phyloP scores from a whole-genome alignment of 2,797 vertebrate species.

The Gymnothorax reevesii region DNA sequence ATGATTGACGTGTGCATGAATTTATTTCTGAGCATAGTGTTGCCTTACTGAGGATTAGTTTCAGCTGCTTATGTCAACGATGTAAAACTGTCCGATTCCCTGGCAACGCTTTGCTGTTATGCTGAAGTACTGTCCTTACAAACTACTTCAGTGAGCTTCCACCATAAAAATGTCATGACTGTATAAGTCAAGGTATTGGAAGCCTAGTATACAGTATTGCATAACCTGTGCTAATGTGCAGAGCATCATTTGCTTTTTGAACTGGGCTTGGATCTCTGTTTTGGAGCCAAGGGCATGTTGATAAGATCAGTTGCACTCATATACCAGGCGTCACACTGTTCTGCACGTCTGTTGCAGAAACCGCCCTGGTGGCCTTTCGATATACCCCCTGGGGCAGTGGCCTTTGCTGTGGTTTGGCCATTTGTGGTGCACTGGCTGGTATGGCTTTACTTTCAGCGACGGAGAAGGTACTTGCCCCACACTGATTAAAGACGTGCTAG shows the following conservation, averaged over 20 bases:
- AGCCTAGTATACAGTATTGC: neutral
- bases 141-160: neutral
- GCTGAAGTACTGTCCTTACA: neutral
- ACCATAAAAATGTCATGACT: neutral
- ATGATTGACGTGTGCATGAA: neutral
- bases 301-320: neutral
- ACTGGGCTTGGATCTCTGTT: neutral
- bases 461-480: conserved; percentile 74
- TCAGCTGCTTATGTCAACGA: neutral
- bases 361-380: conserved; percentile 88
- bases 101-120: neutral
- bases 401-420: conserved; percentile 84
- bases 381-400: conserved; percentile 75
- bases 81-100: neutral
- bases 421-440: conserved; percentile 87
- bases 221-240: neutral
- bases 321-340: neutral
- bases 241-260: neutral
- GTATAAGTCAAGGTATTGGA: neutral
- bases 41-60: neutral
- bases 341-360: conserved; percentile 62
- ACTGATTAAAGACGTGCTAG: neutral
- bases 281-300: neutral
- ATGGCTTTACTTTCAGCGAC: conserved; percentile 83
- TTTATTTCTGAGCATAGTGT: neutral